A percentile compares a stretch with the other conserved stretches of the same genome.
Evolutionary conservation across 2,888 invertebrate species (phyloP).

Genomic region (Acanthoscelides obtectus): DNA sequence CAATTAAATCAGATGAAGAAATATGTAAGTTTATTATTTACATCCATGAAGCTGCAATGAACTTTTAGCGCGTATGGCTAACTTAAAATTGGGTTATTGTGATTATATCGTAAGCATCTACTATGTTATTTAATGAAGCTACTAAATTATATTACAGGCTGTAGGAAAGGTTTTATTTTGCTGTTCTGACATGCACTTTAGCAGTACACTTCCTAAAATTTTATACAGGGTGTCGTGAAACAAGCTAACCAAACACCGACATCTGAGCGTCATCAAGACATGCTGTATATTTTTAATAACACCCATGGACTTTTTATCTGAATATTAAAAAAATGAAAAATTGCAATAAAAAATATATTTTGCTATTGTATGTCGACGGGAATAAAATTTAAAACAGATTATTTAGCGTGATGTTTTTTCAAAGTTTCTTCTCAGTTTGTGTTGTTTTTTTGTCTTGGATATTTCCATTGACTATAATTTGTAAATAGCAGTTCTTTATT

Average conservation of each 20-base stretch:
- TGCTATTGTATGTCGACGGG: conserved; percentile 23
- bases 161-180: background rate
- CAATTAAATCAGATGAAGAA: too few relatives aligned
- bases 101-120: too few relatives aligned
- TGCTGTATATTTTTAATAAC: background rate
- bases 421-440: background rate
- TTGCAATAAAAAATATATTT: conserved; percentile 25
- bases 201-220: background rate
- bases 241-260: background rate
- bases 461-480: conserved; percentile 4
- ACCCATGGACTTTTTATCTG: background rate
- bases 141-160: too few relatives aligned
- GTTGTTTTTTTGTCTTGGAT: conserved; percentile 7
- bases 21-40: too few relatives aligned
- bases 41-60: too few relatives aligned
- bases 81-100: too few relatives aligned
- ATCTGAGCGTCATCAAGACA: background rate
- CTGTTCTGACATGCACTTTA: background rate
- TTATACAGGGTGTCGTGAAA: background rate
- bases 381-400: conserved; percentile 21
- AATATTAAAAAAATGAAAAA: background rate
- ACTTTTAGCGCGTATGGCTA: too few relatives aligned
- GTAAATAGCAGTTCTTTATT: background rate
- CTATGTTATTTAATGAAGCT: too few relatives aligned
- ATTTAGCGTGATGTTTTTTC: conserved; percentile 5